phyloP scores from a whole-genome alignment of 2,797 vertebrate genomes.

The Sebastiscus albofasciatus region DNA sequence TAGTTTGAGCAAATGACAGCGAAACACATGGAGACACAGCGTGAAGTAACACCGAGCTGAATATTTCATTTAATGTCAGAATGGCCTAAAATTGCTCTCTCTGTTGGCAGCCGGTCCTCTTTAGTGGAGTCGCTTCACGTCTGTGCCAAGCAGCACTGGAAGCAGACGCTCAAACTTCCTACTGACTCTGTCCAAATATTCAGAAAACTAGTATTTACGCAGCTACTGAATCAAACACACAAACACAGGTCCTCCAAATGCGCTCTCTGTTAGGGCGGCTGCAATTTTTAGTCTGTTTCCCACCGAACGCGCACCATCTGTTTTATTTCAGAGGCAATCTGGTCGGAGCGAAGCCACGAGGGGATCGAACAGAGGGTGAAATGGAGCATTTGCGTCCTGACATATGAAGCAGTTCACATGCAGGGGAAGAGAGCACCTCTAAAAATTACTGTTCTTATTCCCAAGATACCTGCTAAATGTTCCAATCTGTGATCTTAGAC shows the following conservation, averaged over 20 bases:
- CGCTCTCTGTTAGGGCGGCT: constrained; percentile 63
- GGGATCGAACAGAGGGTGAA: constrained; percentile 78
- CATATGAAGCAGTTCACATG: constrained; percentile 76
- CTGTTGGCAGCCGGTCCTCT: constrained; percentile 59
- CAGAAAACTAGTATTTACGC: constrained; percentile 74
- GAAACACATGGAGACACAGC: constrained; percentile 74
- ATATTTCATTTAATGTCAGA: constrained; percentile 69
- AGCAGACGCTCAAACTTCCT: constrained; percentile 79
- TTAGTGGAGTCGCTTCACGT: not conserved
- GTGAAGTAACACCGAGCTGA: constrained; percentile 52
- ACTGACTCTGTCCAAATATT: constrained; percentile 65
- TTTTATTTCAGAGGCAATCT: constrained; percentile 86
- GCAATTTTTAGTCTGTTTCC: constrained; percentile 80
- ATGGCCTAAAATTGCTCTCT: constrained; percentile 59
- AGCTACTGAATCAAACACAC: constrained; percentile 68
- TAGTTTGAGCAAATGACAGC: constrained; percentile 66
- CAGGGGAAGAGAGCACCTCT: constrained; percentile 57
- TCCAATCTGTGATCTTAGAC: constrained; percentile 13
- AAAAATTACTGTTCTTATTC: constrained; percentile 37
- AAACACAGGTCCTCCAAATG: constrained; percentile 73
- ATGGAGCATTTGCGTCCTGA: constrained; percentile 68
- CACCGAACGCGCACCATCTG: constrained; percentile 83
- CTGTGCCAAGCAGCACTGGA: constrained; percentile 74
- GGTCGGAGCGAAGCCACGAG: constrained; percentile 73
- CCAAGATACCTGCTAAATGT: constrained; percentile 28